phyloP scores from a whole-genome alignment of 1,140 invertebrate genomes.

The Listronotus oregonensis region DNA sequence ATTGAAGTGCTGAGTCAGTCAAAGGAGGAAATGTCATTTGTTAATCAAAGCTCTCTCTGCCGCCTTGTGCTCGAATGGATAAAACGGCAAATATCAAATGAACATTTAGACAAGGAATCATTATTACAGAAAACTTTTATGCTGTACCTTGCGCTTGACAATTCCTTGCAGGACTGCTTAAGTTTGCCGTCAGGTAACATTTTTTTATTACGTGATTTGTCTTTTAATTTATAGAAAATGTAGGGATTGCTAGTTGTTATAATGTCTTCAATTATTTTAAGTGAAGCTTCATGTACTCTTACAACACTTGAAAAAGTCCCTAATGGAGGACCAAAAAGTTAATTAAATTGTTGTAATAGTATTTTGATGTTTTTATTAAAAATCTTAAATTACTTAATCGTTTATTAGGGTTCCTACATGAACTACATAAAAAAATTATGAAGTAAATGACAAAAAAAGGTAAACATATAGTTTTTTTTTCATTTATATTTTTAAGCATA shows the following conservation, averaged over 20 bases:
- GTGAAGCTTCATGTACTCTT: constrained; percentile 32
- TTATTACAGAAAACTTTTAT: constrained; percentile 71
- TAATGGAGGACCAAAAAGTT: too few relatives aligned
- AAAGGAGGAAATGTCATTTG: constrained; percentile 66
- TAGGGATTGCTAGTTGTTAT: too few relatives aligned
- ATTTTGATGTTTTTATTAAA: too few relatives aligned
- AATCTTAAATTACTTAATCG: too few relatives aligned
- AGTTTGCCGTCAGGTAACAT: constrained; percentile 65
- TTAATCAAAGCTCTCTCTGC: constrained; percentile 65
- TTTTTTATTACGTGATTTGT: background rate
- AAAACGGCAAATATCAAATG: constrained; percentile 60
- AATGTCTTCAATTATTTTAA: constrained; percentile 3
- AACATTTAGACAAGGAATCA: constrained; percentile 57
- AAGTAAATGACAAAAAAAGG: too few relatives aligned
- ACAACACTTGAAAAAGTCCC: too few relatives aligned
- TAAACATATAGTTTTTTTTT: too few relatives aligned
- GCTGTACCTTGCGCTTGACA: constrained; percentile 75
- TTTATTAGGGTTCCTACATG: too few relatives aligned
- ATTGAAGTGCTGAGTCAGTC: constrained; percentile 70
- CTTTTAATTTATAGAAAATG: background rate
- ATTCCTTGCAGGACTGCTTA: constrained; percentile 78
- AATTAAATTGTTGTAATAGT: too few relatives aligned
- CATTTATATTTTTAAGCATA: too few relatives aligned
- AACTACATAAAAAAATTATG: too few relatives aligned
- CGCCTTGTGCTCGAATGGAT: constrained; percentile 73